Evolutionary conservation across 2,797 vertebrate genomes (phyloP).

Genomic region (Amblyraja radiata): DNA sequence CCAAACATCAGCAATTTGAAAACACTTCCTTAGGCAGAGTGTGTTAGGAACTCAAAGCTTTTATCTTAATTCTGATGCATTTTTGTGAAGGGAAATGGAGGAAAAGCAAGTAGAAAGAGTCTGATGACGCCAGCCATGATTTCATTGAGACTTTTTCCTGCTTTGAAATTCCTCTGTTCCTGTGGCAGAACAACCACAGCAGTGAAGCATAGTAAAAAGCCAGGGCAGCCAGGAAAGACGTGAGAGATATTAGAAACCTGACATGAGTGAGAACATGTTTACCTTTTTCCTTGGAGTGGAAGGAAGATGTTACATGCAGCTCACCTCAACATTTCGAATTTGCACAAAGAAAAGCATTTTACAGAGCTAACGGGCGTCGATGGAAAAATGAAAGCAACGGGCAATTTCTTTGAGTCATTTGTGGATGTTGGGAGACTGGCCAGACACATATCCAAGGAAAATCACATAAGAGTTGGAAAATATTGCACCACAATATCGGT

Average conservation of each 20-base stretch:
- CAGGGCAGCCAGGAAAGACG: background rate
- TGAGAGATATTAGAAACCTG: background rate
- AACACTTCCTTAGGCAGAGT: too few species aligned
- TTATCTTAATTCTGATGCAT: too few species aligned
- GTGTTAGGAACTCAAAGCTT: too few species aligned
- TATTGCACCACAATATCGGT: background rate
- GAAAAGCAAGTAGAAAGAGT: too few species aligned
- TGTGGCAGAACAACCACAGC: background rate
- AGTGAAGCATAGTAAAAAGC: background rate
- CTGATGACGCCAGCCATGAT: too few species aligned
- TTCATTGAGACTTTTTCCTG: too few species aligned
- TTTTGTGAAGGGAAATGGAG: too few species aligned
- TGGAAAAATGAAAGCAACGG: background rate
- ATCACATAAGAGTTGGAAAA: background rate
- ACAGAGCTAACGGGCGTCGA: background rate
- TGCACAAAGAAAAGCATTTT: too few species aligned
- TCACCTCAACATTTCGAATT: background rate
- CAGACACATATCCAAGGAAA: background rate
- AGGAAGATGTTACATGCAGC: background rate
- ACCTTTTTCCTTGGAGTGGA: background rate
- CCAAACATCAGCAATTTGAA: too few species aligned
- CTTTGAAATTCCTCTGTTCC: too few species aligned
- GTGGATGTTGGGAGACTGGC: background rate
- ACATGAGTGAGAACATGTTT: background rate
- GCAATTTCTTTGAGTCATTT: background rate